Base-by-base conservation (phyloP, 2,113 vertebrate genomes). In the Scopus umbretta region DNA sequence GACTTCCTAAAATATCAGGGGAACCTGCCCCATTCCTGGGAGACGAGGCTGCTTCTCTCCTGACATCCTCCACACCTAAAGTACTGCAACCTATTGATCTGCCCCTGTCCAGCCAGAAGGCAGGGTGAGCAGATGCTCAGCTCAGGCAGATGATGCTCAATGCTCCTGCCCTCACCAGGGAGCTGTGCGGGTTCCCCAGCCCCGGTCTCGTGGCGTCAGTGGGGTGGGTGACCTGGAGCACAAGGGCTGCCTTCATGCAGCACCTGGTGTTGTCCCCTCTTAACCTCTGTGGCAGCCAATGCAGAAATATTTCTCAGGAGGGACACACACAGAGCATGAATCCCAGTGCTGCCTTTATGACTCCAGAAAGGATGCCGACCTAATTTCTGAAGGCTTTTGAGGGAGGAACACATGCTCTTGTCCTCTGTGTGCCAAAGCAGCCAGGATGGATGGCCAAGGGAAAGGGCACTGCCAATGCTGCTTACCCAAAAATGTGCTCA, bases 101-200 rank as follows among this genome's bases (percentile, higher is more conserved):
- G 0, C 5, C 5, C 6, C 23, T 5, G 36, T 7, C 50, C 23
- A 86, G 25, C 8, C 30, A 53, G 70, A 65, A 73, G 49, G 47
- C 27, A 62, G 2, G 7, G 22, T 52, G 36, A 70, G 52, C 86
- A 56, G 34, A 45, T 4, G 2, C 4, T 71, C 16, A 55, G 21
- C 27, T 80, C 19, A 59, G 52, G n/a, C 6, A 81, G 40, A 21
- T 1, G 2, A 36, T 45, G 21, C 27, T 81, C 1, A 1, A 6
- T 53, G 30, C 19, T 59, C 7, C 53, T 42, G 11, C 32, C 27
- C 15, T 75, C 32, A 50, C 10, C 45, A 34, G 10, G 2, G 5
- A 71, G 20, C 9, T 3, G 2, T 0, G 1, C 1, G 5, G 5
- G 6, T 68, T 75, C 32, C 19, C 30, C 3, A 5, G 38, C 2